Evolutionary conservation across 2,797 vertebrate genomes (phyloP), one percentile per base, ranked within the genome.

Genomic region (Pachyuromys duprasi): DNA sequence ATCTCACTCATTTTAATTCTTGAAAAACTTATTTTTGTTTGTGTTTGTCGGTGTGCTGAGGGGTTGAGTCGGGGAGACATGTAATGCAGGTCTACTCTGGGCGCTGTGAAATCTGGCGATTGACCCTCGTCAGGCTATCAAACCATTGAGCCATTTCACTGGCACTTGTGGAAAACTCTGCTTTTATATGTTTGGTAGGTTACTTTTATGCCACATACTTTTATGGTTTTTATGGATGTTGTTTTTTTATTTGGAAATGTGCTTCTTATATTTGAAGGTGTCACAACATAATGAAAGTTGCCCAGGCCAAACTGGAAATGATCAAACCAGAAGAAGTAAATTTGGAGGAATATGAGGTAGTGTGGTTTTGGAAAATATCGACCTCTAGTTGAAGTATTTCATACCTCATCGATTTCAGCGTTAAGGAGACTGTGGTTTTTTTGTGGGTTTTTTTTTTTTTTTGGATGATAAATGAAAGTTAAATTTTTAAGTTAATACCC

Each of bases 271-370:
- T 93, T 94, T 97, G 28, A 95, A 99, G 99, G 98, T 99, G 99
- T 98, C 99, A 99, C 98, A 99, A 99, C 98, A 99, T 99, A 97
- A 99, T 99, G 99, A 99, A 99, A 97, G 99, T 99, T 98, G 99
- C 99, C 81, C 99, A 99, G 98, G 99, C 99, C 97, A 99, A 99
- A 98, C 99, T 99, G 98, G 99, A 99, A 98, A 99, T 99, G 98
- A 99, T 99, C 98, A 99, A 99, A 97, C 99, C 99, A 0, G 99
- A 99, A 94, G 99, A 99, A 98, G 99, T 99, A 95, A 99, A 99
- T 98, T 99, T 99, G 99, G 99, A 99, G 26, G 99, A 99, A 93
- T 99, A 99, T 63, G 99, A 99, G 99, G 99, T 99, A 97, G 98
- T 98, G 7, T 91, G 1, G 20, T 75, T 60, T 42, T 53, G 75